These are phyloP conservation scores for Loriculus beryllinus DNA, from an alignment of 2,797 vertebrate genomes.

Conservation along the genomic window DNA sequence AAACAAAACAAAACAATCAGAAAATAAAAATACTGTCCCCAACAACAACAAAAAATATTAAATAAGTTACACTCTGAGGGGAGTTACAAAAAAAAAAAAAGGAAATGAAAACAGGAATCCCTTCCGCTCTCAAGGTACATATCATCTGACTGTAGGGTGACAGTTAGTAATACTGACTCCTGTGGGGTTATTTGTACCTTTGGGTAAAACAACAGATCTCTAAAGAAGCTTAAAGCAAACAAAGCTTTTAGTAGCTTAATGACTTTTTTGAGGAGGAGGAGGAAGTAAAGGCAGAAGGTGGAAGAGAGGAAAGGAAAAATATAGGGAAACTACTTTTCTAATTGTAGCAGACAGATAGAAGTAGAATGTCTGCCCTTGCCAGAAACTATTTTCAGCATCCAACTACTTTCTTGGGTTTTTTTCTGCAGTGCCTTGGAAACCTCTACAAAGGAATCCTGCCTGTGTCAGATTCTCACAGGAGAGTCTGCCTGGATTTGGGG, in stretches of 20 bases:
- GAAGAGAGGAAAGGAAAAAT: fast-evolving
- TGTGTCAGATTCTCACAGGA: background rate
- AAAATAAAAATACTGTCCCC: background rate
- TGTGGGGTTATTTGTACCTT: background rate
- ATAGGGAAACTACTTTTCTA: background rate
- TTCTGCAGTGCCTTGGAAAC: background rate
- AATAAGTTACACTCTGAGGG: background rate
- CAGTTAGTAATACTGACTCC: background rate
- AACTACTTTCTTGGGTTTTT: background rate
- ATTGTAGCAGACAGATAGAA: background rate
- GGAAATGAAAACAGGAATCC: background rate
- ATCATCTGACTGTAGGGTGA: background rate
- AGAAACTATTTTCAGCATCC: background rate
- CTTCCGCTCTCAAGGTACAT: background rate
- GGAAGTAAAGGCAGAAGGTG: background rate
- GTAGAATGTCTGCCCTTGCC: background rate
- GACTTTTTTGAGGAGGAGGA: background rate
- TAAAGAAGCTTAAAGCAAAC: background rate
- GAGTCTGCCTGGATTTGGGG: background rate
- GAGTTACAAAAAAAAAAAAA: background rate
- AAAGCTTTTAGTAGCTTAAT: background rate
- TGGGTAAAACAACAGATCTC: background rate
- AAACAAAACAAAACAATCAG: background rate
- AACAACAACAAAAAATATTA: background rate
- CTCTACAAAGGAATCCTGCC: background rate